phyloP scores from a whole-genome alignment of 2,797 vertebrate genomes.

The Pempheris klunzingeri region DNA sequence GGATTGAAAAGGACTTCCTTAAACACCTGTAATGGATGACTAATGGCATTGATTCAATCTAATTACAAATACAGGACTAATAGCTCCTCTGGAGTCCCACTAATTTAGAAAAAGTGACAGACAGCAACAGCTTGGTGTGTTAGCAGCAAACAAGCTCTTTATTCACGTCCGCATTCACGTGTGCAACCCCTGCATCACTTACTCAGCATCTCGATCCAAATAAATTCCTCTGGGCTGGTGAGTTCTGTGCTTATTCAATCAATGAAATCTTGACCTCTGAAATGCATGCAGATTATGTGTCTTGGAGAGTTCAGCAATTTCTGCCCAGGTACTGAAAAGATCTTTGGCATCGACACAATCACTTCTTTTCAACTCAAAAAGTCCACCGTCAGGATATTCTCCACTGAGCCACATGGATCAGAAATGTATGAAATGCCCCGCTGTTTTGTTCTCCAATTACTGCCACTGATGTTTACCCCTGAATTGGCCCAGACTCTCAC shows the following conservation, averaged over 20 bases:
- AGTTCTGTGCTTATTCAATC: slow-evolving; percentile 42
- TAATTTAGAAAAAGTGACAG: slow-evolving; percentile 56
- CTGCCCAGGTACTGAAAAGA: slow-evolving; percentile 21
- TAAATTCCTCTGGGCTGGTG: not conserved
- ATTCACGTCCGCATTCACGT: slow-evolving; percentile 17
- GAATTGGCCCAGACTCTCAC: slow-evolving; percentile 68
- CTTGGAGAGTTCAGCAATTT: slow-evolving; percentile 32
- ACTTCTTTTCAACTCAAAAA: slow-evolving; percentile 46
- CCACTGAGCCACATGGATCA: slow-evolving; percentile 50
- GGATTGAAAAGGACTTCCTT: slow-evolving; percentile 59
- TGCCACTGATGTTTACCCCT: slow-evolving; percentile 74
- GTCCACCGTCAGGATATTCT: slow-evolving; percentile 57
- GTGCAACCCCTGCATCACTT: not conserved
- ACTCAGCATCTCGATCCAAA: not conserved
- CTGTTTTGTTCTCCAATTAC: slow-evolving; percentile 80
- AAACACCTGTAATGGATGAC: slow-evolving; percentile 69
- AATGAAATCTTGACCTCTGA: slow-evolving; percentile 43
- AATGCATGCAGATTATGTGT: slow-evolving; percentile 31
- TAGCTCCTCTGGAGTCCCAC: slow-evolving; percentile 46
- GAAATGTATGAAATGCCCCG: slow-evolving; percentile 74
- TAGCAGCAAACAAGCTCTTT: slow-evolving; percentile 40
- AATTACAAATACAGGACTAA: slow-evolving; percentile 72
- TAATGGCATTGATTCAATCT: slow-evolving; percentile 75
- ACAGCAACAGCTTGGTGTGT: slow-evolving; percentile 42
- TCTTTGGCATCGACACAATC: slow-evolving; percentile 33